phyloP scores from a whole-genome alignment of 2,113 vertebrate genomes.

The Steatornis caripensis region DNA sequence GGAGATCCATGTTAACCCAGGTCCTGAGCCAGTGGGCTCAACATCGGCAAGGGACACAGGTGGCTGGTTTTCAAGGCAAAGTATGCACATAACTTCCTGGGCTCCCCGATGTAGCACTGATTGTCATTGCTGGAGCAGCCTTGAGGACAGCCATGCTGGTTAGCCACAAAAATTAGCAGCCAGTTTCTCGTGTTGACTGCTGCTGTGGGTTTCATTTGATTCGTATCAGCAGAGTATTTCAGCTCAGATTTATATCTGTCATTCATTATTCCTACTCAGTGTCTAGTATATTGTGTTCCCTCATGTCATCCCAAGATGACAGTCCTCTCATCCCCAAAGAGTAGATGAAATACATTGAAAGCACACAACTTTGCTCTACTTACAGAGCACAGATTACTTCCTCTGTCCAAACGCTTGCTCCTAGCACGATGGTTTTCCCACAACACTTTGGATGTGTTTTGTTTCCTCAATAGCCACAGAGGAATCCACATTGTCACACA shows the following conservation, averaged over 20 bases:
- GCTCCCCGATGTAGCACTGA: fast-evolving
- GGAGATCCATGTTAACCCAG: neutral
- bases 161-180: neutral
- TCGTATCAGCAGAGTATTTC: neutral
- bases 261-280: neutral
- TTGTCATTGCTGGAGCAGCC: neutral
- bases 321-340: neutral
- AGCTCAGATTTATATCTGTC: neutral
- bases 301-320: neutral
- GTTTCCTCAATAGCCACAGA: neutral
- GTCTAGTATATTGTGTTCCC: neutral
- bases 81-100: neutral
- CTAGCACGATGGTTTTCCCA: neutral
- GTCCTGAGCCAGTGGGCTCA: neutral
- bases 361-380: neutral
- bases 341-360: neutral
- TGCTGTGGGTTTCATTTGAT: neutral
- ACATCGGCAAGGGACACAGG: no score
- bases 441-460: neutral
- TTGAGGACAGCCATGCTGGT: neutral
- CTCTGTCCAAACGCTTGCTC: neutral
- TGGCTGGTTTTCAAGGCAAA: neutral
- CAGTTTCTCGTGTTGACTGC: neutral
- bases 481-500: neutral
- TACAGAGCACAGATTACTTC: neutral